These are phyloP conservation scores for Scaptomyza caliginosa DNA, from an alignment of 2,888 invertebrate genomes.

Conservation along the genomic window DNA sequence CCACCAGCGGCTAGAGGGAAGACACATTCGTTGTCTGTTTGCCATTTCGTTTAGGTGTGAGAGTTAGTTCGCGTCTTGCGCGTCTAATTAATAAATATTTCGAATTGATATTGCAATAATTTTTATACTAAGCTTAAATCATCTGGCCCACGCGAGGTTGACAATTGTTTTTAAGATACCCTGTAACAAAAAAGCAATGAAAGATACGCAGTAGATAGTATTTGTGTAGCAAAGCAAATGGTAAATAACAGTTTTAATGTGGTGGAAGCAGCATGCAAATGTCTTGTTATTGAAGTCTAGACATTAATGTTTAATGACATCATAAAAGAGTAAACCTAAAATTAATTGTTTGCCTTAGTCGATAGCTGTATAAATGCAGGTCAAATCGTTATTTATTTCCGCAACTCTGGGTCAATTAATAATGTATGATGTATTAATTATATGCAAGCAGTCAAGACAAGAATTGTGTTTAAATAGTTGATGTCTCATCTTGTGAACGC, in stretches of 20 bases:
- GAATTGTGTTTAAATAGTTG: conserved; percentile 13
- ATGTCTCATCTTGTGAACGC: conserved; percentile 19
- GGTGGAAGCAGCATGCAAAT: conserved; percentile 22
- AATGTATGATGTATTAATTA: conserved; percentile 30
- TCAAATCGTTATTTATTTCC: conserved; percentile 28
- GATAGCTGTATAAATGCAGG: too few relatives aligned
- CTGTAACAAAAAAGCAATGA: background rate
- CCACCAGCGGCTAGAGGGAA: conserved; percentile 8
- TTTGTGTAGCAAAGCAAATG: conserved; percentile 2
- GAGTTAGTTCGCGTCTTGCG: conserved; percentile 39
- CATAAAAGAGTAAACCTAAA: background rate
- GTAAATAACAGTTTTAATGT: conserved; percentile 16
- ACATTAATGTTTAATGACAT: conserved; percentile 27
- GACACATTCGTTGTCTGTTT: conserved; percentile 22
- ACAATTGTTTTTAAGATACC: conserved; percentile 39
- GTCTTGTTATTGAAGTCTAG: conserved; percentile 7
- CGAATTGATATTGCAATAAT: conserved; percentile 46
- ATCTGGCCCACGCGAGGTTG: too few relatives aligned
- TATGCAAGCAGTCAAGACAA: conserved; percentile 29
- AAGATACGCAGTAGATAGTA: too few relatives aligned
- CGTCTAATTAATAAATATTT: conserved; percentile 56
- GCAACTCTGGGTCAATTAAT: conserved; percentile 25
- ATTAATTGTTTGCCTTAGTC: background rate
- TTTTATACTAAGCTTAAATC: conserved; percentile 43
- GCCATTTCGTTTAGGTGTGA: conserved; percentile 69